Evolutionary conservation across 2,113 vertebrate species (phyloP), one percentile per base, ranked within the genome.

Genomic region (Podarcis cretensis): DNA sequence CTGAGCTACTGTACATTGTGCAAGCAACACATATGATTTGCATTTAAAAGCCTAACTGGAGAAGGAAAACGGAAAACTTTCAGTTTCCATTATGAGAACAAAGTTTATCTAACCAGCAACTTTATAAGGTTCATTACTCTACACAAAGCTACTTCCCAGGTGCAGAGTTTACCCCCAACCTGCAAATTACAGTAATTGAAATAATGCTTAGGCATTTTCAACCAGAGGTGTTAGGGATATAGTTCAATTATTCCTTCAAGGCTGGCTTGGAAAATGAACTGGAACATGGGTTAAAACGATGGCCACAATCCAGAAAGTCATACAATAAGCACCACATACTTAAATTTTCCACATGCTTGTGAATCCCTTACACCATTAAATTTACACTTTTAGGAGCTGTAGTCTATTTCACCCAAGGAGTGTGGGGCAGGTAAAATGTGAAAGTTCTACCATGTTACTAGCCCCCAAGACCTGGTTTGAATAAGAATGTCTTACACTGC

Each of bases 111-210:
- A 92, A 90, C 87, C 77, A 78, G 85, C 79, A 93, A 85, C 87
- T 89, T 90, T 95, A 87, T 63, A 93, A 94, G 65, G n/a, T 78
- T 91, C 35, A 43, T 86, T 94, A 89, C 76, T 93, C 20, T 92
- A 20, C 86, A 86, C 16, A 48, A 74, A 93, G 84, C 43, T 93
- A 77, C 80, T 83, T 94, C 89, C 89, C 83, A 57, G 93, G 23
- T 86, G 81, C 20, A 77, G 12, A 4, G 32, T 84, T 89, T 20
- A 89, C 86, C 91, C 83, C 90, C 95, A 93, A 86, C 82, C 6
- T 85, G 93, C 81, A 90, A 93, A 66, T 85, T 93, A 66, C 10
- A 43, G 91, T 69, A 63, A 91, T 3, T 7, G 83, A 93, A 79
- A 20, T 81, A 89, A 74, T 12, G 16, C 1, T 83, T 79, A 77